These are phyloP conservation scores for Allobates femoralis DNA, from an alignment of 2,797 vertebrate species.

Conservation along the genomic window DNA sequence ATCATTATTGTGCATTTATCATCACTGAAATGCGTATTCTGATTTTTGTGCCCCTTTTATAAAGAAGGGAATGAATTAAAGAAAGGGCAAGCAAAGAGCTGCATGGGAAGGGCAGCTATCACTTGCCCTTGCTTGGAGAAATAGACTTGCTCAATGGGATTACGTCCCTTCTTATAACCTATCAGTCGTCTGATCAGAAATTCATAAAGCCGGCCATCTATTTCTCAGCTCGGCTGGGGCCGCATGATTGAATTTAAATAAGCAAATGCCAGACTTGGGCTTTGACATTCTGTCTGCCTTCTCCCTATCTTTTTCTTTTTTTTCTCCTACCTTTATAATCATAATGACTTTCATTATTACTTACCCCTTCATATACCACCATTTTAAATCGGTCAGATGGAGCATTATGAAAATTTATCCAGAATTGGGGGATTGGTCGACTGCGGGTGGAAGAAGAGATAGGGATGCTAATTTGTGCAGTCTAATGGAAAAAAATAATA, in stretches of 20 bases:
- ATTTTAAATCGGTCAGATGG: constrained; percentile 83
- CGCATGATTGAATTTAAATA: constrained; percentile 86
- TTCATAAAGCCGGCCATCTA: constrained; percentile 80
- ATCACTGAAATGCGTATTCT: constrained; percentile 74
- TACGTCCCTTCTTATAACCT: constrained; percentile 77
- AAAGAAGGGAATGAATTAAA: constrained; percentile 63
- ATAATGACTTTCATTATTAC: constrained; percentile 66
- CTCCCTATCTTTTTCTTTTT: constrained; percentile 70
- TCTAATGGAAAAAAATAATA: neutral
- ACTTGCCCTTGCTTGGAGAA: constrained; percentile 74
- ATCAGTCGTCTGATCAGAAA: constrained; percentile 83
- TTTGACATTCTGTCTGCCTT: constrained; percentile 77
- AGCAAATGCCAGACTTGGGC: constrained; percentile 81
- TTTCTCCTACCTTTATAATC: constrained; percentile 67
- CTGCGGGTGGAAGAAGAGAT: neutral
- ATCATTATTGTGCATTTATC: constrained; percentile 69
- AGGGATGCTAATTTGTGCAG: neutral
- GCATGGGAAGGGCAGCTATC: constrained; percentile 76
- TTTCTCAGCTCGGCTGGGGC: constrained; percentile 74
- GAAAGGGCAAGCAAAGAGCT: constrained; percentile 72
- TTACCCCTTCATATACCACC: constrained; percentile 72
- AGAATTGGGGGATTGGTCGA: constrained; percentile 86
- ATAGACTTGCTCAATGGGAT: constrained; percentile 78
- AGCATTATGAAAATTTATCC: constrained; percentile 81
- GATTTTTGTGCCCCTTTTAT: constrained; percentile 63